Evolutionary conservation across 2,888 invertebrate species (phyloP).

Genomic region (Tetragonula carbonaria): DNA sequence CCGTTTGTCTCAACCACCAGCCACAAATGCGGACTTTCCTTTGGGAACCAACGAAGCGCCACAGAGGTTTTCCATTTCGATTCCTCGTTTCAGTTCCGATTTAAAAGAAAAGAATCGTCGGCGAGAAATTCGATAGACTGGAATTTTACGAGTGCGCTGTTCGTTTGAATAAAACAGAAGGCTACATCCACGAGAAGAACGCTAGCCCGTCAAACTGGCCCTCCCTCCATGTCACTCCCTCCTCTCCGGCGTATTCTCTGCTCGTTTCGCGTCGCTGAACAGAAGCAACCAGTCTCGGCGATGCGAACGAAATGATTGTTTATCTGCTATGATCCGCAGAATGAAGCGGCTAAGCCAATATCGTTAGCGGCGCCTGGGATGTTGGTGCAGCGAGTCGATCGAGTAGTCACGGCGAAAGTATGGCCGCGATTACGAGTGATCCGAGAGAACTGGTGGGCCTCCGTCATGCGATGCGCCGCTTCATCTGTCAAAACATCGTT

Average conservation of each 20-base stretch:
- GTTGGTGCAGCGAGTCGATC: slow-evolving; percentile 43
- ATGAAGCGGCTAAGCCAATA: slow-evolving; percentile 77
- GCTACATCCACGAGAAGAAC: slow-evolving; percentile 27
- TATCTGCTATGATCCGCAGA: slow-evolving; percentile 78
- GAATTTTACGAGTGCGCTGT: not conserved
- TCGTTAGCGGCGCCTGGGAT: slow-evolving; percentile 75
- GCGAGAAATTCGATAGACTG: not conserved
- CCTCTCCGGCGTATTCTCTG: slow-evolving; percentile 20
- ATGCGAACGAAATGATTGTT: slow-evolving; percentile 66
- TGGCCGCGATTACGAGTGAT: slow-evolving; percentile 32
- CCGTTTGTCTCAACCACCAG: not conserved
- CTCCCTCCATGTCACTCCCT: slow-evolving; percentile 22
- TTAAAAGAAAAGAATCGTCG: not conserved
- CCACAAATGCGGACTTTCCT: not conserved
- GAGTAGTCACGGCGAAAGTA: slow-evolving; percentile 24
- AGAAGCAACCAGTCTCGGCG: slow-evolving; percentile 1
- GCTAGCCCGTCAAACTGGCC: slow-evolving; percentile 46
- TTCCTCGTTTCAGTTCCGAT: slow-evolving; percentile 10
- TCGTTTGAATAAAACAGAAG: slow-evolving; percentile 28
- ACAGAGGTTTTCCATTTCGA: slow-evolving; percentile 21
- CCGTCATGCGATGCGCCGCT: slow-evolving; percentile 57
- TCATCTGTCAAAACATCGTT: slow-evolving; percentile 82
- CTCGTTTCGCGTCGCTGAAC: not conserved
- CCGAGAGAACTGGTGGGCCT: not conserved
- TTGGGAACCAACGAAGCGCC: slow-evolving; percentile 8